phyloP scores from a whole-genome alignment of 2,113 vertebrate species.

The Erythrocercus mccallii region DNA sequence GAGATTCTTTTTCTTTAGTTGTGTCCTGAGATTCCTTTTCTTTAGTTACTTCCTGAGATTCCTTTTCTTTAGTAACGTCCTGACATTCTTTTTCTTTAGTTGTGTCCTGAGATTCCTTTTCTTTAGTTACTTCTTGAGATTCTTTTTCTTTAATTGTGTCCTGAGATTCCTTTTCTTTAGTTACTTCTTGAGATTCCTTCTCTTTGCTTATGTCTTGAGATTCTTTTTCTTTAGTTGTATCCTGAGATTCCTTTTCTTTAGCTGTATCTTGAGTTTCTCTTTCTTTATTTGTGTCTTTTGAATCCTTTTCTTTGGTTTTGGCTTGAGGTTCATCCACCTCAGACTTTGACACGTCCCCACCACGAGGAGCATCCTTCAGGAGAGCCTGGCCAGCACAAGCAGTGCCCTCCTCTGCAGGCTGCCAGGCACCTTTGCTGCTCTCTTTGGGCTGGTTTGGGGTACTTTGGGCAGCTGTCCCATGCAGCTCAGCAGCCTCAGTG shows the following conservation, averaged over 20 bases:
- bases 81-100: neutral
- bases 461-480: neutral
- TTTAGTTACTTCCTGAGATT: neutral
- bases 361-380: neutral
- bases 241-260: neutral
- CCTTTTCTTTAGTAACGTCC: neutral
- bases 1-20: neutral
- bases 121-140: accelerated
- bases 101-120: neutral
- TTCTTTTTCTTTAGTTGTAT: neutral
- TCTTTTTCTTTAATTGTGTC: accelerated
- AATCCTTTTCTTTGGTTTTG: neutral
- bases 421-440: neutral
- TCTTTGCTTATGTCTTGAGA: accelerated
- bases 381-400: accelerated
- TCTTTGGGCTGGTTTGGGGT: neutral
- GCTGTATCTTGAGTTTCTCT: neutral
- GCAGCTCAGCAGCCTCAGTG: neutral
- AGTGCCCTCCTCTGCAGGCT: neutral
- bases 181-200: neutral
- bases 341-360: neutral
- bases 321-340: neutral
- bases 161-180: accelerated
- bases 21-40: neutral
- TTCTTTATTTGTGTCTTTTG: neutral